Percentiles rank a stretch among this genome's conserved stretches.
These are phyloP conservation scores for Apotomis betuletana DNA, from an alignment of 2,888 invertebrate species.

Conservation along the genomic window DNA sequence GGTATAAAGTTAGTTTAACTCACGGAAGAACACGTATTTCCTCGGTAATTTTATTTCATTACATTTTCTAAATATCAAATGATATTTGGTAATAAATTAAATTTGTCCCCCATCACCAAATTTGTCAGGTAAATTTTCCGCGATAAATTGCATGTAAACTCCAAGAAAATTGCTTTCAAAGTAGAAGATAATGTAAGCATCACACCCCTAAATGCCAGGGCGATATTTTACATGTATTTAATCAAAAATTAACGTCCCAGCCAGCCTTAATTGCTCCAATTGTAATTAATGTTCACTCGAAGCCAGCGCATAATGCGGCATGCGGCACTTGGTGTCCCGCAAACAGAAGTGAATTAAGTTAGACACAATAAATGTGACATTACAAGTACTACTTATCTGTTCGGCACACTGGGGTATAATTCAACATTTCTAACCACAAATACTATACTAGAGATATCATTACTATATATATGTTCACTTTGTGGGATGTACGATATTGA, in stretches of 20 bases:
- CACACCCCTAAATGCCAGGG: slow-evolving; percentile 13
- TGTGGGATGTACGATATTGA: too few species aligned
- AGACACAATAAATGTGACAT: slow-evolving; percentile 45
- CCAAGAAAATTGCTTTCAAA: slow-evolving; percentile 25
- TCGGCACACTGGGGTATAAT: slow-evolving; percentile 38
- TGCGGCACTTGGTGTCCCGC: slow-evolving; percentile 20
- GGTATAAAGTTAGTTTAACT: too few species aligned
- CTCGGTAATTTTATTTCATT: background rate
- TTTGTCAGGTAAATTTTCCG: slow-evolving; percentile 14
- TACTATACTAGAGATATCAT: too few species aligned
- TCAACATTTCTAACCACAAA: too few species aligned
- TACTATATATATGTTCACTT: too few species aligned
- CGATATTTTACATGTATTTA: slow-evolving; percentile 35
- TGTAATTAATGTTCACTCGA: slow-evolving; percentile 38
- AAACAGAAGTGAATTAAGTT: slow-evolving; percentile 29
- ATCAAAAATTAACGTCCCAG: slow-evolving; percentile 37
- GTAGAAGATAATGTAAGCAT: slow-evolving; percentile 25
- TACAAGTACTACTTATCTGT: slow-evolving; percentile 45
- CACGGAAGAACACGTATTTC: too few species aligned
- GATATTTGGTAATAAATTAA: slow-evolving; percentile 20
- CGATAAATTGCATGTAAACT: slow-evolving; percentile 14
- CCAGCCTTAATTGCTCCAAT: slow-evolving; percentile 37
- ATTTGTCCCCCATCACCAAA: slow-evolving; percentile 15
- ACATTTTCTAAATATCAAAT: background rate
- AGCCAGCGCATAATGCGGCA: slow-evolving; percentile 17